Base-by-base conservation (phyloP, 2,888 invertebrate species). In the Drosophila limbata region DNA sequence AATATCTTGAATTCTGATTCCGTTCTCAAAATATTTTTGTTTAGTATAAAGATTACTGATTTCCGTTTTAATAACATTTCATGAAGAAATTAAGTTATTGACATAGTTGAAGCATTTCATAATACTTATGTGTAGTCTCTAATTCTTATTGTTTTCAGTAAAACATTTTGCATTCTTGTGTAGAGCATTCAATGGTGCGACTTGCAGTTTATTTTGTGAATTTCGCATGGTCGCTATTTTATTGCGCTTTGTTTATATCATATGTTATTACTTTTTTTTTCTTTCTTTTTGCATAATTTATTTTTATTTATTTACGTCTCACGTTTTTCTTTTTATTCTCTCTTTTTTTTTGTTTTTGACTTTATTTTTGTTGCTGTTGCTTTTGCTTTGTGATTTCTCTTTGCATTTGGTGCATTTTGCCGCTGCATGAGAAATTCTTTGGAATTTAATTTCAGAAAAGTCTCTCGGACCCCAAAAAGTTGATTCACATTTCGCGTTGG, bases 171-270 rank as follows among this genome's bases (percentile, higher is more conserved):
- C 6, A 33, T 44, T 28, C 1, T 28, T 55, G 8, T 13, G 21
- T 44, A 73, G 69, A 11, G 69, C 15, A 73, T 73, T 56, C 1
- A 1, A 0, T 0, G 1, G 5, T n/a, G 39, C 63, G 55, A 6
- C 39, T 33, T 45, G 10, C 13, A 31, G 8, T 15, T 21, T 52
- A 21, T 45, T 3, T 35, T 42, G 63, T 21, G 47, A 1, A 13
- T 45, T 17, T 62, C 28, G 55, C 31, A 25, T 42, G 57, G 51
- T 50, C 65, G 63, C 45, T 44, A 64, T 80, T 80, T 81, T 77
- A 73, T 80, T 78, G 75, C 75, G 65, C 72, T 81, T 83, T 81
- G 75, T 80, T 81, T 71, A 77, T 72, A 76, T 60, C 69, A 79
- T 33, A 65, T 67, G 62, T 48, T 56, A 60, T 55, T 70, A 33